Base-by-base conservation (phyloP, 2,888 invertebrate genomes). In the Mesoligia furuncula region DNA sequence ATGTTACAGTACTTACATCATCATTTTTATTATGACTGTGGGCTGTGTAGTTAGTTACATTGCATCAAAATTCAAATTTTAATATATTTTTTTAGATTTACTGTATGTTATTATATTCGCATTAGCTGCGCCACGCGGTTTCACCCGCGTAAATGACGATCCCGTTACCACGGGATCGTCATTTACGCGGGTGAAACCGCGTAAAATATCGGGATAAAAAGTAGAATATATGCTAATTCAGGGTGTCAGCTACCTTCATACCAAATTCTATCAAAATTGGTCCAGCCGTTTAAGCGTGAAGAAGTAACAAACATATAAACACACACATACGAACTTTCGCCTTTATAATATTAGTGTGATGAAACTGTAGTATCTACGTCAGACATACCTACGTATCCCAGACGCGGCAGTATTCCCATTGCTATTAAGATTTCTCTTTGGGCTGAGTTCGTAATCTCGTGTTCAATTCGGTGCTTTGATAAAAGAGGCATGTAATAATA, bases 401-500 rank as follows among this genome's bases (percentile, higher is more conserved):
- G 75, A 75, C 17, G 62, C 39, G 57, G 39, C 54, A 71, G 61
- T 73, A 76, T 80, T 79, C 77, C 67, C 69, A 73, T 57, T 0
- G 54, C 70, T 74, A 74, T 87, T 75, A 77, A 65, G 61, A 77
- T 83, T 75, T 83, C 68, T 79, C 71, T 80, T 67, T 77, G 71
- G 66, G 31, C 24, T 51, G 68, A 27, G 13, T 75, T 67, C 62
- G 45, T 57, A 77, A 72, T 80, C 62, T 79, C 75, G 59, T 69
- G 59, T 83, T 77, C 36, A 77, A 69, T 72, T 73, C 45, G 61
- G 62, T 36, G 64, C 73, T 80, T 86, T 82, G 73, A 83, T 80
- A 81, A 75, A 77, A 73, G 75, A 77, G 80, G 68, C 45, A 81
- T 77, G 72, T 80, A 82, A 78, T 75, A 78, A 85, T 88, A 86